These are phyloP conservation scores for Ischnus inquisitorius DNA, from an alignment of 2,888 invertebrate species.

Conservation along the genomic window DNA sequence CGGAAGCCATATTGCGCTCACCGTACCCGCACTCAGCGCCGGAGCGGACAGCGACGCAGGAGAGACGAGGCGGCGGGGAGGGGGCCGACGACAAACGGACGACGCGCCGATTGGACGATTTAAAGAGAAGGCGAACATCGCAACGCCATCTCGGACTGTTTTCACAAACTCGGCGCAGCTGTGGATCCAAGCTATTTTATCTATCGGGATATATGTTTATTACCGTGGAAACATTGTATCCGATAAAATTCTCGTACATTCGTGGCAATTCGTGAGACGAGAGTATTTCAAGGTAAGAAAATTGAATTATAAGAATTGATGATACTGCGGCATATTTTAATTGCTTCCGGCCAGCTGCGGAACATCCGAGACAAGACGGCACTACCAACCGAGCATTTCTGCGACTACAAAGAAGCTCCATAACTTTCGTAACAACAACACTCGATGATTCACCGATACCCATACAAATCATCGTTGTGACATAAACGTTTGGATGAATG, in stretches of 20 bases:
- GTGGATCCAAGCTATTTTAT: slow-evolving; percentile 38
- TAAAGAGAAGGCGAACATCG: slow-evolving; percentile 58
- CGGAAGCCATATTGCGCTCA: slow-evolving; percentile 85
- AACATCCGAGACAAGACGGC: background rate
- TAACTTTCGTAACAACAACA: background rate
- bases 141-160: slow-evolving; percentile 66
- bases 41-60: slow-evolving; percentile 68
- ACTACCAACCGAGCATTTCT: background rate
- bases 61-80: slow-evolving; percentile 49
- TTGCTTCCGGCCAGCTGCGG: background rate
- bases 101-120: slow-evolving; percentile 68
- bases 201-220: slow-evolving; percentile 10
- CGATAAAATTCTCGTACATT: slow-evolving; percentile 9
- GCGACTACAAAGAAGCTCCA: background rate
- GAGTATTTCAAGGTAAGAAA: background rate
- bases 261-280: background rate
- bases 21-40: slow-evolving; percentile 78
- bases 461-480: background rate
- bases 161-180: background rate
- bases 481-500: background rate
- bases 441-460: background rate
- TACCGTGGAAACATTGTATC: background rate
- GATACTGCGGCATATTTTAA: background rate
- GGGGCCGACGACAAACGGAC: slow-evolving; percentile 57
- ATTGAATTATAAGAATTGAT: background rate